phyloP scores from a whole-genome alignment of 2,113 vertebrate genomes.

The Callithrix jacchus region DNA sequence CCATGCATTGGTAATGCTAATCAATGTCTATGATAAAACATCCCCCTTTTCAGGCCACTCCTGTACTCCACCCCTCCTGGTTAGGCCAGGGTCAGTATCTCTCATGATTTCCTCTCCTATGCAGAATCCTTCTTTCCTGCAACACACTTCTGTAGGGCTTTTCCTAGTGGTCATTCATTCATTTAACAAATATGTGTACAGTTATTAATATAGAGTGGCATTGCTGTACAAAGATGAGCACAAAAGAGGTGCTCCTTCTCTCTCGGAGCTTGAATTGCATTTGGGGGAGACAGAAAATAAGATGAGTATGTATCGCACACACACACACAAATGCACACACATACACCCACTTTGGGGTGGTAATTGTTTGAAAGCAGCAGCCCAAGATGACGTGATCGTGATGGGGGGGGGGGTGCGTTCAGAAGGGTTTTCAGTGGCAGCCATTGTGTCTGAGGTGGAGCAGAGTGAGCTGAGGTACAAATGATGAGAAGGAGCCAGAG shows the following conservation, averaged over 20 bases:
- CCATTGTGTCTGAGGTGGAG: not conserved
- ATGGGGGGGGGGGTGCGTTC: fast-evolving
- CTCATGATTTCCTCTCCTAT: not conserved
- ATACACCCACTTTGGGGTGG: too few relatives aligned
- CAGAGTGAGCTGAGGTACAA: not conserved
- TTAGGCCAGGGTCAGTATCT: not conserved
- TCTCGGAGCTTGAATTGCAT: not conserved
- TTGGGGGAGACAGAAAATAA: not conserved
- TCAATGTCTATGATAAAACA: not conserved
- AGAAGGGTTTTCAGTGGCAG: not conserved
- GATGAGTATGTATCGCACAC: not conserved
- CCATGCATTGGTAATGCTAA: not conserved
- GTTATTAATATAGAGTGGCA: too few relatives aligned
- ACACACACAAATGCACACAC: not conserved
- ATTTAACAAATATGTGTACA: not conserved
- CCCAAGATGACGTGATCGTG: not conserved
- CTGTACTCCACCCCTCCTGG: fast-evolving
- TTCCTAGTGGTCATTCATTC: not conserved
- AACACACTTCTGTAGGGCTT: fast-evolving
- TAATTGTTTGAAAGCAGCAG: too few relatives aligned
- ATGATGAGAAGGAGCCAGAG: not conserved
- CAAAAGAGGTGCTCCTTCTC: too few relatives aligned
- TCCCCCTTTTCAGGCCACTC: fast-evolving
- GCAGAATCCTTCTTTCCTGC: fast-evolving
- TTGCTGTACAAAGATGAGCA: fast-evolving